Base-by-base conservation (phyloP, 2,113 vertebrate genomes). In the Haemorhous mexicanus region DNA sequence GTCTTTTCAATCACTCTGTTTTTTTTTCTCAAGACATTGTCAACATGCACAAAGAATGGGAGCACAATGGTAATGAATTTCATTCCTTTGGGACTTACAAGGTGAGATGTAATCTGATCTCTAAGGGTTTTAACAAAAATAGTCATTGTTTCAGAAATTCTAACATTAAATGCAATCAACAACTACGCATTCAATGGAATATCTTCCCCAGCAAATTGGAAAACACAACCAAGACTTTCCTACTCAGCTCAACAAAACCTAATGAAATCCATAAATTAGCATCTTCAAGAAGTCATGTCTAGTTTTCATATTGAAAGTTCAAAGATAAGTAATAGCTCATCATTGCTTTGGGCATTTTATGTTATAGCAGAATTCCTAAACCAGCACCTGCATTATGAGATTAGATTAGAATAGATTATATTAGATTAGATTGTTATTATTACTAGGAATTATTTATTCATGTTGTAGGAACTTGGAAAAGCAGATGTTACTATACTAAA, bases 1-100 rank as follows among this genome's bases (percentile, higher is more conserved):
- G 96, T 97, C 97, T 96, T 97, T 98, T 98, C 97, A 97, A 97
- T 98, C 97, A 98, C 73, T 76, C 70, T 64, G 58, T 0, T n/a
- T 33, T 78, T 95, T 95, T 95, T 97, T 91, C 64, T 87, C 64
- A 76, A 96, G 93, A 97, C 61, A 77, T 96, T 96, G 96, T 96
- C 96, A 97, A 95, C 95, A 94, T 94, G 74, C 83, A 94, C 96
- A 94, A 96, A 95, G 92, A 97, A 95, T 94, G 86, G 85, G 76
- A 90, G 94, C 91, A 96, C 96, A 96, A 78, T 81, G 73, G 87
- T 93, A 94, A 97, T 93, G 64, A 94, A 93, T 94, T 93, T 94
- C 87, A 78, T 96, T 96, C 93, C 96, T 95, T 89, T 93, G 91
- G 62, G 89, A 95, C 88, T 96, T 94, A 79, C 75, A 94, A 95